Evolutionary conservation across 2,797 vertebrate species (phyloP).

Genomic region (Microhierax caerulescens): DNA sequence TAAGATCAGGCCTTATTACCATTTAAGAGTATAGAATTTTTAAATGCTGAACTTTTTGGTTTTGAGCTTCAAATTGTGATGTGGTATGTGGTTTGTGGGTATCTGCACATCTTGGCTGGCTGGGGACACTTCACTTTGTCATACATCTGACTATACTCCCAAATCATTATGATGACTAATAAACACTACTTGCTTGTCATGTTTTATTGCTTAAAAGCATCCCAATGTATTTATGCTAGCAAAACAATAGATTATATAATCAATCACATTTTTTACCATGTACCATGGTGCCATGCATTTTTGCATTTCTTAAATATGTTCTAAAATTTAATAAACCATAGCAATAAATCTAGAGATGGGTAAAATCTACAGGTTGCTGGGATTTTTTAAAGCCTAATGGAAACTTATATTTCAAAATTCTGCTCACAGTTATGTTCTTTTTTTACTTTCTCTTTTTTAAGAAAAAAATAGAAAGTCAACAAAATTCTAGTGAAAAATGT

Average conservation of each 20-base stretch:
- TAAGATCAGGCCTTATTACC: background rate
- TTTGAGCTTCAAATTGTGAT: background rate
- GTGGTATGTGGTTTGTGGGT: background rate
- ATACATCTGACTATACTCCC: background rate
- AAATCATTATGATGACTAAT: background rate
- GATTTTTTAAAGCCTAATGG: background rate
- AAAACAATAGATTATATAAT: background rate
- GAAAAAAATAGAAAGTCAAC: background rate
- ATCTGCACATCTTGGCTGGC: background rate
- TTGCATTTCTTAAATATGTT: background rate
- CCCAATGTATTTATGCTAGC: background rate
- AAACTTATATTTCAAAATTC: background rate
- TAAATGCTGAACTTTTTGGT: background rate
- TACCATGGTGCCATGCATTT: background rate
- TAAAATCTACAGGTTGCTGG: background rate
- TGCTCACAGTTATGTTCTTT: background rate
- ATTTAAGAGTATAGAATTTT: background rate
- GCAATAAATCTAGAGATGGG: background rate
- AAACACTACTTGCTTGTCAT: background rate
- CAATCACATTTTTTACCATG: background rate
- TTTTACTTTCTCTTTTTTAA: background rate
- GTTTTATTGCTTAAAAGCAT: background rate
- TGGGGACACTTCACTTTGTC: background rate
- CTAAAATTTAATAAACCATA: background rate
- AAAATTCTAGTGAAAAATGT: background rate